These are phyloP conservation scores for Gryllus bimaculatus DNA, from an alignment of 1,140 invertebrate species.

Conservation along the genomic window DNA sequence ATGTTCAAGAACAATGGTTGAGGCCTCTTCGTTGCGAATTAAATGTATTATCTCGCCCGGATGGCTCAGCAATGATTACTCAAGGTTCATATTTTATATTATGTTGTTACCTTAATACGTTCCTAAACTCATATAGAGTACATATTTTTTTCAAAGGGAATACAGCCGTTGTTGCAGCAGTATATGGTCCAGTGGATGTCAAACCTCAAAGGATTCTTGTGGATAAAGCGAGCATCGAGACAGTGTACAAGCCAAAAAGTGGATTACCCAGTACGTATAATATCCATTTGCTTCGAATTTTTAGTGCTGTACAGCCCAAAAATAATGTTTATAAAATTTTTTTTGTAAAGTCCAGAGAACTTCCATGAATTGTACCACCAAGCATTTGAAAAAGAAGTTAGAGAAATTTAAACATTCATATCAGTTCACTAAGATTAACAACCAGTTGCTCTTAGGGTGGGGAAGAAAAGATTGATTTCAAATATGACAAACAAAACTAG, in stretches of 20 bases:
- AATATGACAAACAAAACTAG: no score
- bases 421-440: no score
- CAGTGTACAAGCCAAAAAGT: conserved; percentile 62
- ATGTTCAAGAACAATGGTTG: conserved; percentile 26
- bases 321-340: no score
- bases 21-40: conserved; percentile 52
- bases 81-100: conserved; percentile 42
- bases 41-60: conserved; percentile 55
- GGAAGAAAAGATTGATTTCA: no score
- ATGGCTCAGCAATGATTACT: conserved; percentile 63
- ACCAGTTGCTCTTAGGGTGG: no score
- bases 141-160: conserved; percentile 45
- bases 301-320: no score
- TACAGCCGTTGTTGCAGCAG: conserved; percentile 61
- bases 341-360: no score
- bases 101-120: not conserved
- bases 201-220: conserved; percentile 65
- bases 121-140: not conserved
- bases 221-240: conserved; percentile 69
- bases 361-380: no score
- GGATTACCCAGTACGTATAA: conserved; percentile 55
- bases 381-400: no score
- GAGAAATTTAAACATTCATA: no score
- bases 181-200: conserved; percentile 77
- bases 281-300: no score